phyloP scores from a whole-genome alignment of 2,888 invertebrate genomes.

The Drosophila robusta region DNA sequence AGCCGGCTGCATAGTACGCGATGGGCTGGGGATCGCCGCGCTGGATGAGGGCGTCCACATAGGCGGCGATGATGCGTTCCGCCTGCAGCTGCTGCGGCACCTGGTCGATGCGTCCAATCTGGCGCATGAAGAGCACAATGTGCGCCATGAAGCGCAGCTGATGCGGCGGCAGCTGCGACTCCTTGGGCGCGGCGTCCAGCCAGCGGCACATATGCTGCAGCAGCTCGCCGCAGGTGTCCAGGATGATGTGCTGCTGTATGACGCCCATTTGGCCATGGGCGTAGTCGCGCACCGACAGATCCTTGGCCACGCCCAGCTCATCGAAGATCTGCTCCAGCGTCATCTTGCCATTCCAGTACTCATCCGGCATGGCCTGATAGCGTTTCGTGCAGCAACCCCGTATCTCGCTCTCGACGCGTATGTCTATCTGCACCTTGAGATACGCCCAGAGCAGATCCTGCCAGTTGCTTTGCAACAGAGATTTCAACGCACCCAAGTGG shows the following conservation, averaged over 20 bases:
- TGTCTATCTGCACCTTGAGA: conserved; percentile 92
- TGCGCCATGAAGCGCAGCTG: conserved; percentile 92
- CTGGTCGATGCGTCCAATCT: conserved; percentile 90
- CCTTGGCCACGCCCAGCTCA: conserved; percentile 88
- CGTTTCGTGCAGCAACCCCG: conserved; percentile 87
- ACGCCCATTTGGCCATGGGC: conserved; percentile 89
- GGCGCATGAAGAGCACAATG: conserved; percentile 92
- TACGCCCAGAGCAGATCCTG: conserved; percentile 96
- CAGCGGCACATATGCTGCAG: conserved; percentile 90
- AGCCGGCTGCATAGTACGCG: conserved; percentile 93
- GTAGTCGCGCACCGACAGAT: conserved; percentile 85
- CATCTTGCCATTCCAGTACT: conserved; percentile 90
- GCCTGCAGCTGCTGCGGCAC: conserved; percentile 90
- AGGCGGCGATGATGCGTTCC: conserved; percentile 91
- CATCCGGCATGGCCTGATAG: conserved; percentile 88
- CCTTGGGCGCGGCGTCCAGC: conserved; percentile 84
- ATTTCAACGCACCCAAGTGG: conserved; percentile 90
- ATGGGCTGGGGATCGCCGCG: conserved; percentile 91
- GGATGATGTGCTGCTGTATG: conserved; percentile 93
- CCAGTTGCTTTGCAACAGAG: conserved; percentile 92
- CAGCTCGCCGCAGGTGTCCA: conserved; percentile 91
- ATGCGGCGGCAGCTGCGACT: conserved; percentile 85
- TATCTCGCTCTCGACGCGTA: conserved; percentile 92
- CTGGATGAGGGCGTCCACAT: conserved; percentile 90
- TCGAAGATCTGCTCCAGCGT: conserved; percentile 89